phyloP scores from a whole-genome alignment of 2,113 vertebrate genomes.

The Coryphaenoides rupestris region DNA sequence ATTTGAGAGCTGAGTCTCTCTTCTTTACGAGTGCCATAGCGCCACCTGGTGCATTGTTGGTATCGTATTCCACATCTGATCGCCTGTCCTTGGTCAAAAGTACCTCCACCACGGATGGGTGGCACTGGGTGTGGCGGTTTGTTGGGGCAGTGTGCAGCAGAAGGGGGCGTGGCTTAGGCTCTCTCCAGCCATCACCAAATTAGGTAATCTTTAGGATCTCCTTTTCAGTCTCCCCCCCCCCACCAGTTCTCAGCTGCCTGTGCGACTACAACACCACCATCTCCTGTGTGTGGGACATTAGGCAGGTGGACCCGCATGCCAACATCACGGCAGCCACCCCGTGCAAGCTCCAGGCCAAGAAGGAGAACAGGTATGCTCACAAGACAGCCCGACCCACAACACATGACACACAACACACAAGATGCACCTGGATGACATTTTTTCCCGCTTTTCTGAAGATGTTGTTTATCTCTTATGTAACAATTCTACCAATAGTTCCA shows the following conservation, averaged over 20 bases:
- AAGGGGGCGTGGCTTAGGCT: no score
- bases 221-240: neutral
- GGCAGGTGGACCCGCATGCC: neutral
- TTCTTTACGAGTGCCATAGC: no score
- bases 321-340: neutral
- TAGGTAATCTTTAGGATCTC: no score
- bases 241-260: neutral
- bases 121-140: no score
- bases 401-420: neutral
- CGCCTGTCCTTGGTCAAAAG: no score
- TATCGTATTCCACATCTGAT: no score
- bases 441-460: neutral
- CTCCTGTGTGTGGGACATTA: constrained; percentile 40
- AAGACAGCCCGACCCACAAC: neutral
- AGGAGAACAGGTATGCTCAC: neutral
- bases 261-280: constrained; percentile 29
- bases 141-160: no score
- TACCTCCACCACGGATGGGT: no score
- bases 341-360: constrained; percentile 9
- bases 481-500: fast-evolving
- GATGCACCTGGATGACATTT: neutral
- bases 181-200: no score
- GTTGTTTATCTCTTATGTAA: neutral
- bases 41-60: no score
- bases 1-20: no score